Base-by-base conservation (phyloP, 2,888 invertebrate genomes). In the Sialis fuliginosa region DNA sequence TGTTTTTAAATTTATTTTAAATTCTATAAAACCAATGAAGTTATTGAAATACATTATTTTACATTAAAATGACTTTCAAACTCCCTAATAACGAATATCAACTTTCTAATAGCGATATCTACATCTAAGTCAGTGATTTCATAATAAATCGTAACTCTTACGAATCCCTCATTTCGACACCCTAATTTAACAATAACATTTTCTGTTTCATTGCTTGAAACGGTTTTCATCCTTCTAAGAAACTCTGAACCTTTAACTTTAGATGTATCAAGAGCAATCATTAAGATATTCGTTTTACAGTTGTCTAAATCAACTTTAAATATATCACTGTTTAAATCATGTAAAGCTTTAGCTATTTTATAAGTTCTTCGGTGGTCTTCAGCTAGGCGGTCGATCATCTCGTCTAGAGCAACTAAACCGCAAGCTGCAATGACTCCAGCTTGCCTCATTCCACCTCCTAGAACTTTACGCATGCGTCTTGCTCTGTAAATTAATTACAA, bases 361-460 rank as follows among this genome's bases (percentile, higher is more conserved):
- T 66, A 64, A 0, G 83, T 78, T 43, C 78, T 75, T 46, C 69
- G 66, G 62, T 96, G 92, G 65, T 95, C 95, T 1, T 75, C 68
- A 4, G 62, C 62, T 33, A 96, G 69, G 39, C 75, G 66, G 0
- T 83, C 80, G 6, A 81, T 71, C 56, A 82, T 78, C 51, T 83
- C 79, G 48, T 89, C 81, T n/a, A 97, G 61, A 0, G 89, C 86
- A 31, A 87, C 81, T 4, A 89, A 57, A 1, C 90, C 92, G 1
- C 92, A 87, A 0, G 93, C 93, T 0, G 93, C 95, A 45, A 97
- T 59, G 42, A 95, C 71, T 5, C 97, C 97, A 39, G 74, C 78
- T 67, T 97, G 96, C 48, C 96, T 72, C 91, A 92, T 88, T 1
- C 86, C 93, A 33, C 96, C 96, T 22, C 97, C 96, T 40, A 97